phyloP scores from a whole-genome alignment of 1,140 invertebrate species.

The Uloborus diversus region DNA sequence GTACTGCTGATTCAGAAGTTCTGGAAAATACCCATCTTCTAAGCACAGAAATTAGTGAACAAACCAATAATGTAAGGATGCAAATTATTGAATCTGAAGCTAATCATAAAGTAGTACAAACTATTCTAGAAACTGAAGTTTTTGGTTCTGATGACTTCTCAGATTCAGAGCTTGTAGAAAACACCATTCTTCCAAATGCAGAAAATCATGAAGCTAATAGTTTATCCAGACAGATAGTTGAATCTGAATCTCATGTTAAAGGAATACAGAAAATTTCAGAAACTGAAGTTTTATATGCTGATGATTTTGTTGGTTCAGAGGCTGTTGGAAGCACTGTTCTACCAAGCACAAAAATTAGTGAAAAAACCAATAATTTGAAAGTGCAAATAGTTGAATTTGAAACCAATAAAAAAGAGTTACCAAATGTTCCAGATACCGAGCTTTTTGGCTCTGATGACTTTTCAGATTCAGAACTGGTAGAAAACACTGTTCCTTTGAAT shows the following conservation, averaged over 20 bases:
- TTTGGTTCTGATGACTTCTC: too few relatives aligned
- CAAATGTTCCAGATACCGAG: too few relatives aligned
- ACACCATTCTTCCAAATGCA: too few relatives aligned
- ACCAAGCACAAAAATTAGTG: neutral
- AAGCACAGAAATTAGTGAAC: neutral
- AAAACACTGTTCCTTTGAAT: too few relatives aligned
- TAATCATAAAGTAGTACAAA: neutral
- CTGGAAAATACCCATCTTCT: neutral
- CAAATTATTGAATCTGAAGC: neutral
- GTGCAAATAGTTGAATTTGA: neutral
- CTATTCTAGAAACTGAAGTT: too few relatives aligned
- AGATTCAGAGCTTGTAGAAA: too few relatives aligned
- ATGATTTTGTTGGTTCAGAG: neutral
- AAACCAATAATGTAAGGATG: neutral
- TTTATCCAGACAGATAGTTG: too few relatives aligned
- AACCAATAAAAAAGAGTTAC: neutral
- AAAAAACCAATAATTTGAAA: neutral
- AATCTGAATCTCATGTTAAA: too few relatives aligned
- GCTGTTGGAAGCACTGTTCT: neutral
- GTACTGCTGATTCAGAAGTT: neutral
- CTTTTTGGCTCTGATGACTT: too few relatives aligned
- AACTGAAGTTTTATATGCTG: slow-evolving; percentile 12
- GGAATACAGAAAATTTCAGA: too few relatives aligned
- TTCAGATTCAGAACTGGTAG: too few relatives aligned
- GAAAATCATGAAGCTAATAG: too few relatives aligned